These are phyloP conservation scores for Sigmodon hispidus DNA, from an alignment of 2,113 vertebrate species.

Conservation along the genomic window DNA sequence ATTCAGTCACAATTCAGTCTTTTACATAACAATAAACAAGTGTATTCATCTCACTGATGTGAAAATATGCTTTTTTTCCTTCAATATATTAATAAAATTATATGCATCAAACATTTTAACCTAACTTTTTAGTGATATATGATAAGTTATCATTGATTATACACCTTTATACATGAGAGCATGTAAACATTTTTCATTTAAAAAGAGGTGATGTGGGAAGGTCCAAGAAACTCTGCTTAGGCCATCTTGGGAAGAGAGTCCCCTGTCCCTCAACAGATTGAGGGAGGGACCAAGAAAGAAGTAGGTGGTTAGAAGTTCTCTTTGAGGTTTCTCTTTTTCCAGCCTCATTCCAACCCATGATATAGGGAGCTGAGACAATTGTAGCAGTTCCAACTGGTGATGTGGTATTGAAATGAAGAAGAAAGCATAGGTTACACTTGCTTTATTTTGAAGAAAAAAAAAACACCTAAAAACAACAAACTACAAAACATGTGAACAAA, in stretches of 20 bases:
- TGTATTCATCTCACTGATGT: neutral
- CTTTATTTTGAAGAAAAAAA: neutral
- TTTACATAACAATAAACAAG: neutral
- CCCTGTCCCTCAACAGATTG: neutral
- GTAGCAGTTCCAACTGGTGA: neutral
- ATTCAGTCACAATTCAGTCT: neutral
- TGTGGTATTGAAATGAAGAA: neutral
- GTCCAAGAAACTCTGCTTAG: neutral
- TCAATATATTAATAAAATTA: neutral
- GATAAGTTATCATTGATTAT: neutral
- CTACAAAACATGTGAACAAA: neutral
- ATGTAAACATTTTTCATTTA: neutral
- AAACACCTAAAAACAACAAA: too few species aligned
- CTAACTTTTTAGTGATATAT: neutral
- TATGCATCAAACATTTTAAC: neutral
- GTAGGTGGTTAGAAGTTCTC: neutral
- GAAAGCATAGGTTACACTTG: neutral
- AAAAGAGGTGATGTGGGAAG: neutral
- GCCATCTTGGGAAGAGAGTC: neutral
- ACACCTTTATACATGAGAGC: neutral
- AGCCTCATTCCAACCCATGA: neutral
- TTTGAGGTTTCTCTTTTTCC: neutral
- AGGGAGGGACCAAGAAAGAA: neutral
- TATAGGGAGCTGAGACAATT: neutral
- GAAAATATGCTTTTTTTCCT: neutral